These are phyloP conservation scores for Trochalopteron elliotii DNA, from an alignment of 2,113 vertebrate species.

Conservation along the genomic window DNA sequence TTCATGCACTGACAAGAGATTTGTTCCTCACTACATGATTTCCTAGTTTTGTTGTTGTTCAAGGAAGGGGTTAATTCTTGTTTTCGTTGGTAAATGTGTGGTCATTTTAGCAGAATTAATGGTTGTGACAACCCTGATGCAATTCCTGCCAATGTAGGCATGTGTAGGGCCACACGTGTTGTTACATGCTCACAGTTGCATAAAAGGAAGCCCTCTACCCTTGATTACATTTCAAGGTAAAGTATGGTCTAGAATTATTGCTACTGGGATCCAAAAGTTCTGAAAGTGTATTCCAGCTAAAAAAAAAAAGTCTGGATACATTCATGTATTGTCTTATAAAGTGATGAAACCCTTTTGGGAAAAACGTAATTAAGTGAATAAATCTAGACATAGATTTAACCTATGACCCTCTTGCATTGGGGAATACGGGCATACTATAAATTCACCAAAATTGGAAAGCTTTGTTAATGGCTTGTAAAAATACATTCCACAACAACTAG, in stretches of 20 bases:
- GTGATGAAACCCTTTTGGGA: not conserved
- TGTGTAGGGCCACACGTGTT: rapidly evolving
- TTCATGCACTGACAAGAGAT: not conserved
- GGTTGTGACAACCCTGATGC: not conserved
- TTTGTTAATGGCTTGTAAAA: not conserved
- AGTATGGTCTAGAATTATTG: not conserved
- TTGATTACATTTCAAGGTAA: constrained; percentile 8
- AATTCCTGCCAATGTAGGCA: not conserved
- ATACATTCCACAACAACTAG: not conserved
- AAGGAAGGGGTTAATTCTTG: not conserved
- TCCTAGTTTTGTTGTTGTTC: not conserved
- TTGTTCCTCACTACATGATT: not conserved
- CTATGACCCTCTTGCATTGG: not conserved
- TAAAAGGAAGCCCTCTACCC: not conserved
- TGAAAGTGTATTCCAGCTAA: not conserved
- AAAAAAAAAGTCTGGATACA: not conserved
- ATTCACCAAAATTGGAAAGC: constrained; percentile 1
- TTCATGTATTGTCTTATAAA: not conserved
- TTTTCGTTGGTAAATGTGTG: not conserved
- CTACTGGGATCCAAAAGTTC: not conserved
- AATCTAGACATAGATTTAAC: constrained; percentile 26
- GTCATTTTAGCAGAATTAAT: not conserved
- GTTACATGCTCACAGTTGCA: not conserved
- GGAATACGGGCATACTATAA: not conserved
- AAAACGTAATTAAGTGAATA: constrained; percentile 9